Base-by-base conservation (phyloP, 2,797 vertebrate species). In the Mormyrops attenuatus region DNA sequence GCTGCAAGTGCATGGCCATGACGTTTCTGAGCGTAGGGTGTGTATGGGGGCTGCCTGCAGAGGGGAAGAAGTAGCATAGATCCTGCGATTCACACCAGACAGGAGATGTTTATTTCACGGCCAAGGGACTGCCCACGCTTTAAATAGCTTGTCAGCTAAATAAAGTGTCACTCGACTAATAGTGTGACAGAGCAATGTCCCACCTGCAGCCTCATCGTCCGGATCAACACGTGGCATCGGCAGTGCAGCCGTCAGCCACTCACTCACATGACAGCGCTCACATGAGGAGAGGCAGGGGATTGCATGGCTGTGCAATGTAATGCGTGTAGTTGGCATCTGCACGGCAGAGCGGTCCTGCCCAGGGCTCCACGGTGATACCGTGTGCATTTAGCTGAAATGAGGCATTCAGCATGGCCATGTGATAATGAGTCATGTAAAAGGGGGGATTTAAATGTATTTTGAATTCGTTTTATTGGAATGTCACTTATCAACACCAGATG, bases 141-240 rank as follows among this genome's bases (percentile, higher is more conserved):
- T 94, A 94, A 92, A 92, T 92, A 93, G 90, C 91, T 86, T 89
- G 94, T 96, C 96, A 95, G 94, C 94, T 95, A 96, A 95, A 96
- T 96, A 96, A 95, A 95, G 95, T 96, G 96, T 96, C 95, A 93
- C 93, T 93, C 91, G 96, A 96, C 94, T 95, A 93, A 96, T 96
- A 93, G 95, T 0, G 95, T 96, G 95, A 92, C 91, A 88, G 94
- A 93, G 92, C 95, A 93, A 94, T 89, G 66, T 95, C 94, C 95
- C 96, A 97, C 95, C 96, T 96, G 96, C 93, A 91, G 84, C 49
- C 49, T 34, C 26, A 15, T 26, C 11, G 11, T 49, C 49, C 47
- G 2, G 49, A 30, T 15, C 49, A 50, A n/a, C 47, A 17, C 49
- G 9, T 26, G 47, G 49, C 84, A 41, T 77, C 11, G 11, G 11